Percentiles rank a stretch among this genome's conserved stretches.
These are phyloP conservation scores for Acanthurus leucopareius DNA, from an alignment of 2,797 vertebrate genomes.

Conservation along the genomic window DNA sequence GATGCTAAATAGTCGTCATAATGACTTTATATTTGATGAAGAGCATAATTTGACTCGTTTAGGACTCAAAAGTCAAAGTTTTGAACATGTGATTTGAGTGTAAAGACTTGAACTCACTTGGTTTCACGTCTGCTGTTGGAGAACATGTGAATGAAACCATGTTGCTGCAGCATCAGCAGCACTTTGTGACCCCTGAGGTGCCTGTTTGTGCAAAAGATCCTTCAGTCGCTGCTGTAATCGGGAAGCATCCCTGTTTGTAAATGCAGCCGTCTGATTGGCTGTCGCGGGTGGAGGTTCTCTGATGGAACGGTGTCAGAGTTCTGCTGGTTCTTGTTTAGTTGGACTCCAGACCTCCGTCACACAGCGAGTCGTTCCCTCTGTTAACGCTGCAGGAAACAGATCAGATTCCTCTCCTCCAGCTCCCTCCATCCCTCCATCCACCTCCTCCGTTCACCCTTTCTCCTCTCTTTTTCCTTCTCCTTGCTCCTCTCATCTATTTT, in stretches of 20 bases:
- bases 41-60: too few relatives aligned
- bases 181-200: slow-evolving; percentile 12
- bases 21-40: too few relatives aligned
- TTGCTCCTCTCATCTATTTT: background rate
- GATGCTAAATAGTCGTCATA: too few relatives aligned
- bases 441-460: background rate
- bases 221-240: too few relatives aligned
- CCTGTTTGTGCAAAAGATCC: background rate
- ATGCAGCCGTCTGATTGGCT: too few relatives aligned
- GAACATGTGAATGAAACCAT: too few relatives aligned
- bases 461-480: background rate
- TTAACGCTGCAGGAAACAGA: slow-evolving; percentile 19
- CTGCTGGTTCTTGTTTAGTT: slow-evolving; percentile 54
- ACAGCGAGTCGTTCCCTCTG: slow-evolving; percentile 7
- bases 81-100: too few relatives aligned
- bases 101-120: too few relatives aligned
- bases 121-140: too few relatives aligned
- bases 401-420: slow-evolving; percentile 50
- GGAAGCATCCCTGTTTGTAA: too few relatives aligned
- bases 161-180: background rate
- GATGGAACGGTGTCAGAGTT: slow-evolving; percentile 21
- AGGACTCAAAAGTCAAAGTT: too few relatives aligned
- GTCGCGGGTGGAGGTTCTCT: background rate
- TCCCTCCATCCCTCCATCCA: slow-evolving; percentile 18
- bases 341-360: slow-evolving; percentile 50